Conservation (phyloP, 2,113 vertebrate species). For the Oncorhynchus gorbuscha region DNA sequence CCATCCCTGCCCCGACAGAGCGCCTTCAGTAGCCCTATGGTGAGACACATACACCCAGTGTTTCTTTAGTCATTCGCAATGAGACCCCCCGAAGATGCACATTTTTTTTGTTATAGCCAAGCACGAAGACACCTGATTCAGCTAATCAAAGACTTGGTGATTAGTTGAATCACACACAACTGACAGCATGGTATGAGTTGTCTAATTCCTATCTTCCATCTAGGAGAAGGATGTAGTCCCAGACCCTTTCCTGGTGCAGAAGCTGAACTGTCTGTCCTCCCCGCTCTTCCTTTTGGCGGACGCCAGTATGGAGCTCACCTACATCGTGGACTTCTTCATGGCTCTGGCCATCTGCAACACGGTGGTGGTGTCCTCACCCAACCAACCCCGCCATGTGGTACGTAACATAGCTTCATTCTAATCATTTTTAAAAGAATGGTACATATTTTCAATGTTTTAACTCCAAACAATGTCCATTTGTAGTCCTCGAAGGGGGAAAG, state of each 20-base stretch:
- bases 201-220: constrained; percentile 9
- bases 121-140: too few species aligned
- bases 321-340: constrained; percentile 89
- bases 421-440: too few species aligned
- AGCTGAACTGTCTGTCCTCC: constrained; percentile 73
- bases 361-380: constrained; percentile 86
- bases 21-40: constrained; percentile 89
- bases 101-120: too few species aligned
- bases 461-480: too few species aligned
- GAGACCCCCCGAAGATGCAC: too few species aligned
- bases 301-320: constrained; percentile 54
- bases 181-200: background rate
- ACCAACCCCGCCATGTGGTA: constrained; percentile 72
- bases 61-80: too few species aligned
- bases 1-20: constrained; percentile 52
- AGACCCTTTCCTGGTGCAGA: constrained; percentile 81
- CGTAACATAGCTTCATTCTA: background rate
- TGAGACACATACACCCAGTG: constrained; percentile 57
- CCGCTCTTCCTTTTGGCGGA: constrained; percentile 52
- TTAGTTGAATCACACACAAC: too few species aligned
- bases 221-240: constrained; percentile 91
- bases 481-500: too few species aligned
- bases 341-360: constrained; percentile 95
- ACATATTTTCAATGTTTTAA: too few species aligned
- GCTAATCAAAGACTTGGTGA: too few species aligned